Evolutionary conservation across 2,113 vertebrate species (phyloP), one percentile per base, ranked within the genome.

Genomic region (Cyanoderma ruficeps): DNA sequence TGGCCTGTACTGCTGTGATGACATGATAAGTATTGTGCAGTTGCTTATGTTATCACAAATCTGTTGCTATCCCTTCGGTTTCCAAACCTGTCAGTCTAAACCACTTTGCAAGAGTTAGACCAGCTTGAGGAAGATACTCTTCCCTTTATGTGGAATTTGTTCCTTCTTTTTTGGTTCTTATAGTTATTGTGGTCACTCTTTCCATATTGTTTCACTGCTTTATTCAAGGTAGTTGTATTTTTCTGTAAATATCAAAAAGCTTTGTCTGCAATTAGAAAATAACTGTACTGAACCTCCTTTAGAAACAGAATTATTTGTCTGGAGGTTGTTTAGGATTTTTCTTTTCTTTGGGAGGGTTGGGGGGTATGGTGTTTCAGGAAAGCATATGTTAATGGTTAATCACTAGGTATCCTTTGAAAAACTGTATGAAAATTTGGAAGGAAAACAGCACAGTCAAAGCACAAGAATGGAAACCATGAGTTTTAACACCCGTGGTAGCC

Each of bases 201-300:
- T 67, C 79, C 71, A 78, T 22, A 7, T 79, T 80, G 47, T 95
- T 94, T 82, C 82, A 90, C 84, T 91, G 49, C 92, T 95, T 96
- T 82, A 64, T 95, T 97, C 67, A 82, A 95, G 56, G 39, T 76
- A 95, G 57, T 47, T 86, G 33, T 90, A 53, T 84, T 91, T 96
- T 39, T 94, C 70, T 97, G 84, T 97, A 97, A 96, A 95, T 97
- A 96, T 78, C 30, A 71, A 90, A 93, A 83, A 80, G 15, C 19
- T 95, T 91, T 92, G 72, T 83, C 70, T 41, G 7, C 31, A 7
- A 76, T 82, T 84, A 50, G 37, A 59, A 93, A 96, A 35, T 92
- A 80, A 69, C 23, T 39, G 33, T 96, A 79, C 27, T 94, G 19
- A 72, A 86, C 44, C 49, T 91, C 35, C 37, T 61, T 47, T 85